Conservation (phyloP, 1,140 invertebrate genomes). For the Pseudomyrmex concolor region DNA sequence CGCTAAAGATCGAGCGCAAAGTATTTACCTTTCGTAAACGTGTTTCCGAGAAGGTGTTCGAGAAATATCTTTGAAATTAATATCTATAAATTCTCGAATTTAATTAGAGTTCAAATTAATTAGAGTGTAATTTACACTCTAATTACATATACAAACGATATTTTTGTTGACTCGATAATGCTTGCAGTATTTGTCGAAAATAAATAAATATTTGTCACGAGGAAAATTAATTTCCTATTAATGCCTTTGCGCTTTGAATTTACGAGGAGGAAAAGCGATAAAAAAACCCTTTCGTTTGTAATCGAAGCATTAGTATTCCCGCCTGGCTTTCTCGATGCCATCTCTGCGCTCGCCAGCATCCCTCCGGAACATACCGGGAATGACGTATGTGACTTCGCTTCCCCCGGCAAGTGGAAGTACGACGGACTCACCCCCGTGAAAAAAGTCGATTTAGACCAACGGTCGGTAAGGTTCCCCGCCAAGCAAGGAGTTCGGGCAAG, state of each 20-base stretch:
- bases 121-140: too few species aligned
- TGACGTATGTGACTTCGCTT: slow-evolving; percentile 45
- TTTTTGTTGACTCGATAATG: too few species aligned
- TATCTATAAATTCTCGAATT: too few species aligned
- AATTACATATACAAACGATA: too few species aligned
- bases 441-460: slow-evolving; percentile 56
- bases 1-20: too few species aligned
- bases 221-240: not conserved
- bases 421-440: not conserved
- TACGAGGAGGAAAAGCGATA: not conserved
- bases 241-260: too few species aligned
- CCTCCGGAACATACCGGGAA: not conserved
- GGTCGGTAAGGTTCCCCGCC: slow-evolving; percentile 61
- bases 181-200: not conserved
- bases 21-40: too few species aligned
- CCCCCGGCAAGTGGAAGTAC: slow-evolving; percentile 15
- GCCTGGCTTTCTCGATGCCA: slow-evolving; percentile 47
- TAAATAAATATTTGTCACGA: not conserved
- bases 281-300: not conserved
- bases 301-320: slow-evolving; percentile 49
- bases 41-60: too few species aligned
- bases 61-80: too few species aligned
- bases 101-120: too few species aligned
- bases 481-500: slow-evolving; percentile 42
- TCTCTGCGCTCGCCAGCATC: slow-evolving; percentile 52